Percentiles rank a stretch among this genome's conserved stretches.
phyloP scores from a whole-genome alignment of 2,888 invertebrate genomes.

The Eugnorisma glareosa region DNA sequence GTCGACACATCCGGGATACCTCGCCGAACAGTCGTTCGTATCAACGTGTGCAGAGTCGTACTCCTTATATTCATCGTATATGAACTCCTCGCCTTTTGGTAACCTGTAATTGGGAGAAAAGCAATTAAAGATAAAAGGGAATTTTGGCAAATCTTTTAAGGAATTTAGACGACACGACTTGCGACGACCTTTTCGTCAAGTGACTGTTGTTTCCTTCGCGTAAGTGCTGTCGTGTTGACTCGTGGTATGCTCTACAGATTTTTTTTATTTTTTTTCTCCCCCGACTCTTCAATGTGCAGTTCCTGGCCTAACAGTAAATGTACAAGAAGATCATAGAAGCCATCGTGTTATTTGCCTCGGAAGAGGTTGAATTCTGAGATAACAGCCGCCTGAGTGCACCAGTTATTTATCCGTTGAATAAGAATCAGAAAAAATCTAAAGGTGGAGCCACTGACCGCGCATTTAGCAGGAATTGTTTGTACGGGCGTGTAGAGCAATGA shows the following conservation, averaged over 20 bases:
- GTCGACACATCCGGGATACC: constrained; percentile 85
- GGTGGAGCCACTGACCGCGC: too few relatives aligned
- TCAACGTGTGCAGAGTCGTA: constrained; percentile 87
- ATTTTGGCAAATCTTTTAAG: neutral
- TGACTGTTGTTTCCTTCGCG: neutral
- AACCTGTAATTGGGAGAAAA: constrained; percentile 78
- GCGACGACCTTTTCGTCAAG: neutral
- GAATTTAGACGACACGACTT: neutral
- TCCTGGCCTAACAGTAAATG: neutral
- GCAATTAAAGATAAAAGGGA: neutral
- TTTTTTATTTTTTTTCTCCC: neutral
- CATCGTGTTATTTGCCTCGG: neutral
- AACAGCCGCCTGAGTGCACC: neutral
- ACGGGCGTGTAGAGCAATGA: neutral
- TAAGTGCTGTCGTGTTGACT: neutral
- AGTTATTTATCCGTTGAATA: neutral
- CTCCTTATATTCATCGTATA: constrained; percentile 81
- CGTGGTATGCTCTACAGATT: neutral
- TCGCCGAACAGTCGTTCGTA: constrained; percentile 81
- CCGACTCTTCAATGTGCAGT: neutral
- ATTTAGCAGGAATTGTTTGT: too few relatives aligned
- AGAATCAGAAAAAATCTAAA: neutral
- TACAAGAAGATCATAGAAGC: neutral
- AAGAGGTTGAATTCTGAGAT: neutral
- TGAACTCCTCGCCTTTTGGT: constrained; percentile 84